These are phyloP conservation scores for Nyctereutes procyonoides DNA, from an alignment of 2,113 vertebrate genomes.

Conservation along the genomic window DNA sequence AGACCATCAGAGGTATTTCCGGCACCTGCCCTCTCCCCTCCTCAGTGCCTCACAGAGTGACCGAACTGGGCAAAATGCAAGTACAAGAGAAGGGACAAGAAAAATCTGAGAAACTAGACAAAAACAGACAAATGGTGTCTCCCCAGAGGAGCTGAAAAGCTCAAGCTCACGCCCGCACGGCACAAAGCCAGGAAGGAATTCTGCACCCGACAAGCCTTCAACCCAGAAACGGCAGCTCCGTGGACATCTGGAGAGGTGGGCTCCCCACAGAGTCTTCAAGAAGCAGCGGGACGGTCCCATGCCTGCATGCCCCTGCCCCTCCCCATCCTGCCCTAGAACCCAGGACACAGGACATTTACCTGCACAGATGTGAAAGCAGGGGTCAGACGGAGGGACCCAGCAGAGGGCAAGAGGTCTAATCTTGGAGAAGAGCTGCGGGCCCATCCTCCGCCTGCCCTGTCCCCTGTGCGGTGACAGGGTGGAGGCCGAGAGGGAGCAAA, in stretches of 20 bases:
- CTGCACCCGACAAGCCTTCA: rapidly evolving
- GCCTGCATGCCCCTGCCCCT: no score
- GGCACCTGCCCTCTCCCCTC: background rate
- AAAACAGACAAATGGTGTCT: rapidly evolving
- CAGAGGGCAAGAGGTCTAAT: background rate
- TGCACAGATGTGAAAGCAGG: background rate
- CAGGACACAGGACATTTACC: rapidly evolving
- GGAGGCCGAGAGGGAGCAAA: rapidly evolving
- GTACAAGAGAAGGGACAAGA: background rate
- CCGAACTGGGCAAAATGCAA: no score
- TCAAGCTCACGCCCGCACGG: rapidly evolving
- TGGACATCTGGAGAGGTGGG: rapidly evolving
- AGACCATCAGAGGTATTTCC: no score
- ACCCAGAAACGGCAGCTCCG: background rate
- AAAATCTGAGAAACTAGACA: background rate
- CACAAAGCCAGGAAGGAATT: background rate
- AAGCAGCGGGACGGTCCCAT: background rate
- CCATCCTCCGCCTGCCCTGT: background rate
- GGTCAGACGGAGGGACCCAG: no score
- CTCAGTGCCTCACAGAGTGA: background rate
- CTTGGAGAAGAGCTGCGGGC: background rate
- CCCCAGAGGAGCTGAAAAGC: background rate
- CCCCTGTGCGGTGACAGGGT: rapidly evolving
- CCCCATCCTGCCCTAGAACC: no score
- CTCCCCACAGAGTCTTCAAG: background rate